Percentiles rank a stretch among this genome's conserved stretches.
These are phyloP conservation scores for Nineta flava DNA, from an alignment of 2,888 invertebrate genomes.

Conservation along the genomic window DNA sequence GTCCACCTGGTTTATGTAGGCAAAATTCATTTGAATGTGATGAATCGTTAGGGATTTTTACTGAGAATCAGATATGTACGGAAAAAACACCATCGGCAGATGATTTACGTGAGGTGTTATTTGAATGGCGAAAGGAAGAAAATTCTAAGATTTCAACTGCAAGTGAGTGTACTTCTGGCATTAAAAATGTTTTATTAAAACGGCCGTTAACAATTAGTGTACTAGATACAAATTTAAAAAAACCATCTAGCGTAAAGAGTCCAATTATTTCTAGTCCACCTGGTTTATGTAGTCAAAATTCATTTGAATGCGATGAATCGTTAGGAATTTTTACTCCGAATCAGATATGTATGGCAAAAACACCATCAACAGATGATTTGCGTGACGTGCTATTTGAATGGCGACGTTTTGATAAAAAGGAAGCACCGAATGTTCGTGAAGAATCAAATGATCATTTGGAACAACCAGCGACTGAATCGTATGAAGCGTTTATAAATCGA, in stretches of 20 bases:
- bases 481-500: slow-evolving; percentile 10
- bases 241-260: background rate
- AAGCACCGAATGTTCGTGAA: background rate
- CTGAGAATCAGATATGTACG: slow-evolving; percentile 75
- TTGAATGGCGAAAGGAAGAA: background rate
- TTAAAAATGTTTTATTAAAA: no score
- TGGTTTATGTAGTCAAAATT: slow-evolving; percentile 54
- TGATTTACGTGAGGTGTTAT: slow-evolving; percentile 25
- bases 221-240: background rate
- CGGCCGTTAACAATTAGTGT: background rate
- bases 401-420: slow-evolving; percentile 4
- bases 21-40: slow-evolving; percentile 70
- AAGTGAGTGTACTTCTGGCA: no score
- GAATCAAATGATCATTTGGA: background rate
- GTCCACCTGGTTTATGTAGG: slow-evolving; percentile 34
- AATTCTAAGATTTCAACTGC: no score
- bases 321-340: slow-evolving; percentile 77
- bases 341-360: slow-evolving; percentile 63
- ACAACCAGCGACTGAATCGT: slow-evolving; percentile 4
- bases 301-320: slow-evolving; percentile 66
- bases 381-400: background rate
- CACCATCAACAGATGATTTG: slow-evolving; percentile 48
- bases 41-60: slow-evolving; percentile 73
- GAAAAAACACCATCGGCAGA: slow-evolving; percentile 50
- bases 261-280: slow-evolving; percentile 1